Conservation (phyloP, 2,888 invertebrate species). For the Xestia ashworthii region DNA sequence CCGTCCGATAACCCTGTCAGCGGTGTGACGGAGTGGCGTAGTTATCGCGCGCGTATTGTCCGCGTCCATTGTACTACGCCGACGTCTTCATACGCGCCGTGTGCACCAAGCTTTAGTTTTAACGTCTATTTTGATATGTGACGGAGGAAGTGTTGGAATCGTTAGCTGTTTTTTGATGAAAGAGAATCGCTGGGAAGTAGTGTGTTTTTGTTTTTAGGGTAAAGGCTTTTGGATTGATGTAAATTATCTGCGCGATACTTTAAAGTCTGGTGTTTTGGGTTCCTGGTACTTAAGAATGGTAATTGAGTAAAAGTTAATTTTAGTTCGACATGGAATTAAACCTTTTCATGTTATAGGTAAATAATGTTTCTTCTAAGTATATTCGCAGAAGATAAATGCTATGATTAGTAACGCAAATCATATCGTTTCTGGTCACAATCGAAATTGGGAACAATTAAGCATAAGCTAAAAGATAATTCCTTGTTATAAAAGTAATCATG, state of each 20-base stretch:
- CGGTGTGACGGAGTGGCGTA: constrained; percentile 88
- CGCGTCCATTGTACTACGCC: constrained; percentile 82
- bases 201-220: not conserved
- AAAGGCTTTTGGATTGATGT: not conserved
- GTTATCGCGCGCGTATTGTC: constrained; percentile 87
- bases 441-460: not conserved
- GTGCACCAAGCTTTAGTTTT: constrained; percentile 69
- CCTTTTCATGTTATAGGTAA: no score
- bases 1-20: constrained; percentile 89
- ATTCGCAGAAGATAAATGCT: not conserved
- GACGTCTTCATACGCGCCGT: constrained; percentile 82
- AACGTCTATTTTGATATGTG: constrained; percentile 62
- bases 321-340: not conserved
- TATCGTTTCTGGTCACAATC: not conserved
- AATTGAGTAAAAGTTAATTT: not conserved
- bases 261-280: not conserved
- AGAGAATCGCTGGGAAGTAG: not conserved
- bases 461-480: no score
- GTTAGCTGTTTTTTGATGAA: constrained; percentile 24
- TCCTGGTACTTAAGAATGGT: no score
- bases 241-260: not conserved
- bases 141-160: constrained; percentile 22
- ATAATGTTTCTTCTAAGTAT: not conserved
- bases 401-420: not conserved
- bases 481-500: not conserved